Conservation (phyloP, 2,797 vertebrate species). For the Tauraco hartlaubi region DNA sequence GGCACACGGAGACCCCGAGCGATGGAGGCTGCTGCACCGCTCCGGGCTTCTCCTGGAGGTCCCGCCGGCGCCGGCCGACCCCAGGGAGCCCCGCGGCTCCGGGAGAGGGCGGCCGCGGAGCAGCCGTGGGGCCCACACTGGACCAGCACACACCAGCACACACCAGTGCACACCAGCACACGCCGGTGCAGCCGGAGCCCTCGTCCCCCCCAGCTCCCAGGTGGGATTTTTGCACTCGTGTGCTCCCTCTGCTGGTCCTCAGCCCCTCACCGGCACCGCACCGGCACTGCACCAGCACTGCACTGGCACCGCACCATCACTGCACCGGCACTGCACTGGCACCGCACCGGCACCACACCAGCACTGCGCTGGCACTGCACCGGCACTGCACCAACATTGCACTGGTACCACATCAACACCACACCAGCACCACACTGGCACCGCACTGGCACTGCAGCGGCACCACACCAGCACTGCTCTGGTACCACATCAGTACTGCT, state of each 20-base stretch:
- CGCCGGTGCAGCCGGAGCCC: not conserved
- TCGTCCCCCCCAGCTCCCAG: not conserved
- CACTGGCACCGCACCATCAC: not conserved
- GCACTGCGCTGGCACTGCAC: too few relatives aligned
- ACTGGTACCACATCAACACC: accelerated
- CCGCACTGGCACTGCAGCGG: not conserved
- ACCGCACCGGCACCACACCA: not conserved
- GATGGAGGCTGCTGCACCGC: not conserved
- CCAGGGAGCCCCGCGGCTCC: not conserved
- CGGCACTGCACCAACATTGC: not conserved
- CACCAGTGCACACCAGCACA: not conserved
- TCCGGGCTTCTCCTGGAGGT: not conserved
- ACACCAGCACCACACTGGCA: not conserved
- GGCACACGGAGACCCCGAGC: not conserved
- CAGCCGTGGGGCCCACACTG: accelerated
- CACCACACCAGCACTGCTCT: not conserved
- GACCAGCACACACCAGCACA: accelerated
- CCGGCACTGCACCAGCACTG: not conserved
- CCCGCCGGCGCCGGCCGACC: not conserved
- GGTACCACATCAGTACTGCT: too few relatives aligned
- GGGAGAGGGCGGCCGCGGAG: not conserved
- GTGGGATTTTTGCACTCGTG: constrained; percentile 29
- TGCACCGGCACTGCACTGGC: not conserved
- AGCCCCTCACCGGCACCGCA: too few relatives aligned
- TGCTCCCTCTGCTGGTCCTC: constrained; percentile 66